Percentiles rank a stretch among this genome's conserved stretches.
These are phyloP conservation scores for Anthopleura sola DNA, from an alignment of 64 coral and sea anemone genomes.

Conservation along the genomic window DNA sequence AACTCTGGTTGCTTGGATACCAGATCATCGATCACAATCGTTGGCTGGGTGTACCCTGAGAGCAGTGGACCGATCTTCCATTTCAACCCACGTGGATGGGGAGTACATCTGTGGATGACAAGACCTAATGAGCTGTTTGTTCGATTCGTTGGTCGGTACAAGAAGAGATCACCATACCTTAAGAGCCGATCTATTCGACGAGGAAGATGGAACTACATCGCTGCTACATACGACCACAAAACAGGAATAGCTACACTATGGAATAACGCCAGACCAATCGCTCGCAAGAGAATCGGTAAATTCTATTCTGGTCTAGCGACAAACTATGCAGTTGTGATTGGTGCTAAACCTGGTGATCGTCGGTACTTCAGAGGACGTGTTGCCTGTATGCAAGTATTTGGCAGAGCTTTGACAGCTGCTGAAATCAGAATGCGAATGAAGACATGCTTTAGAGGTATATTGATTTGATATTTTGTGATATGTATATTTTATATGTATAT, in stretches of 20 bases:
- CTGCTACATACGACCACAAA: conserved; percentile 40
- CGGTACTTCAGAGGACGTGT: conserved; percentile 52
- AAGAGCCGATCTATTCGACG: not conserved
- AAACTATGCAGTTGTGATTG: conserved; percentile 41
- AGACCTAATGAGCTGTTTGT: conserved; percentile 27
- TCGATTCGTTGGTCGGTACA: not conserved
- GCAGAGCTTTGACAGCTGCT: conserved; percentile 25
- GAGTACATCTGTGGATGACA: conserved; percentile 11
- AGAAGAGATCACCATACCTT: conserved; percentile 8
- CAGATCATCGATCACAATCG: not conserved
- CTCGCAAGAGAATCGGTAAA: conserved; percentile 26
- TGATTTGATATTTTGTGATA: too few relatives aligned
- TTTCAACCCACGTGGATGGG: not conserved
- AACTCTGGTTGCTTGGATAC: conserved; percentile 29
- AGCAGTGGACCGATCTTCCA: too few relatives aligned
- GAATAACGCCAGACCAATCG: conserved; percentile 20
- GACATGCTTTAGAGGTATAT: conserved; percentile 41
- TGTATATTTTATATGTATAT: too few relatives aligned
- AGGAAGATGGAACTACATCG: conserved; percentile 65
- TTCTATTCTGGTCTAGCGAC: conserved; percentile 40
- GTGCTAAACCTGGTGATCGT: conserved; percentile 33
- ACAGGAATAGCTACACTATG: conserved; percentile 52
- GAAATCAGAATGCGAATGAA: conserved; percentile 50
- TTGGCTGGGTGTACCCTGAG: not conserved
- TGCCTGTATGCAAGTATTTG: conserved; percentile 69